These are phyloP conservation scores for Cyclophora albipunctata DNA, from an alignment of 2,888 invertebrate genomes.

Conservation along the genomic window DNA sequence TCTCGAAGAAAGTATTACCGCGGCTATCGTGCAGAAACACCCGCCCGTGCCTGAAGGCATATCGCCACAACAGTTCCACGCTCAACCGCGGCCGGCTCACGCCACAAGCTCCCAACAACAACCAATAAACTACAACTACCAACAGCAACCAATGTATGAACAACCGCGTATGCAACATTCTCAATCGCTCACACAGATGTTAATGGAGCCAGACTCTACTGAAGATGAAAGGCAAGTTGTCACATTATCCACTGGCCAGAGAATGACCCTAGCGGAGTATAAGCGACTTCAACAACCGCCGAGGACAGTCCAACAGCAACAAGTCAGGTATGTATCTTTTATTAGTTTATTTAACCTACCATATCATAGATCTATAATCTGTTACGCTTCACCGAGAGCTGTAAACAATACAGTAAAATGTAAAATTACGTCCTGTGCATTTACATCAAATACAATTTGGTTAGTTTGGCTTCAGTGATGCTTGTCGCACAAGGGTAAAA, in stretches of 20 bases:
- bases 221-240: conserved; percentile 63
- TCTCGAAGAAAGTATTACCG: conserved; percentile 71
- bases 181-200: conserved; percentile 41
- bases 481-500: too few relatives aligned
- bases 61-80: conserved; percentile 44
- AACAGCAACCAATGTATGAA: conserved; percentile 41
- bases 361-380: too few relatives aligned
- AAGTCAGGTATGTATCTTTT: conserved; percentile 29
- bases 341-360: background rate
- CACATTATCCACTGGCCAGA: conserved; percentile 56
- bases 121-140: conserved; percentile 42
- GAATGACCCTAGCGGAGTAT: conserved; percentile 63
- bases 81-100: conserved; percentile 39
- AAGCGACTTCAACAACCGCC: conserved; percentile 50
- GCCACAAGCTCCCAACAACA: conserved; percentile 36
- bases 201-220: conserved; percentile 50
- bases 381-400: too few relatives aligned
- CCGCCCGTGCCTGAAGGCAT: conserved; percentile 39
- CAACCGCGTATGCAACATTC: conserved; percentile 43
- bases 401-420: too few relatives aligned
- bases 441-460: too few relatives aligned
- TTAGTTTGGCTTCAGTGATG: too few relatives aligned
- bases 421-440: too few relatives aligned
- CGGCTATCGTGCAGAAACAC: conserved; percentile 64
- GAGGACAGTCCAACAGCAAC: conserved; percentile 43